phyloP scores from a whole-genome alignment of 2,113 vertebrate genomes.

The Bufo bufo region DNA sequence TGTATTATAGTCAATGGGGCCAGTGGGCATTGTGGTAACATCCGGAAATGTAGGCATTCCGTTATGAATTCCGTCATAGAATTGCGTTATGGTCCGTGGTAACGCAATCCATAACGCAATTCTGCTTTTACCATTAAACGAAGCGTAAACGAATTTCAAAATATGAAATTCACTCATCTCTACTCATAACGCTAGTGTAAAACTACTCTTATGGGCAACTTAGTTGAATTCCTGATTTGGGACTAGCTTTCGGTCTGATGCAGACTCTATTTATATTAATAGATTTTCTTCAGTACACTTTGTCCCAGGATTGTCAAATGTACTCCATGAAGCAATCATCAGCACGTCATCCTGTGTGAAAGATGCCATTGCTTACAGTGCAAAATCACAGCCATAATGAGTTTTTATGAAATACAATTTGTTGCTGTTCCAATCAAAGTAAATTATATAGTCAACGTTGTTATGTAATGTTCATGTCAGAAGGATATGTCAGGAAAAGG shows the following conservation, averaged over 20 bases:
- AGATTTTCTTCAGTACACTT: background rate
- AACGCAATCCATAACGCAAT: too few relatives aligned
- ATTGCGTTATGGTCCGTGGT: too few relatives aligned
- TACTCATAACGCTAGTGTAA: background rate
- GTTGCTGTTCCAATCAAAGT: background rate
- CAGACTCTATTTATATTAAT: background rate
- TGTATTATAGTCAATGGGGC: too few relatives aligned
- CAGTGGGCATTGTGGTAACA: too few relatives aligned
- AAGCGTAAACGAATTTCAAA: too few relatives aligned
- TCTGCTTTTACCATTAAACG: too few relatives aligned
- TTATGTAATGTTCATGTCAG: background rate
- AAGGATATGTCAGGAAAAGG: background rate
- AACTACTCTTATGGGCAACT: background rate
- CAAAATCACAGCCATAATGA: background rate
- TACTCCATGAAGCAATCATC: conserved; percentile 2
- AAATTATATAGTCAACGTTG: background rate
- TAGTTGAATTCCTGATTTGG: background rate
- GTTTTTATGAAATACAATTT: background rate
- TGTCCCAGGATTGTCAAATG: background rate
- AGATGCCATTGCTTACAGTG: background rate
- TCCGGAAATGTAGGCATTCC: too few relatives aligned
- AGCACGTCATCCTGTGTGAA: background rate
- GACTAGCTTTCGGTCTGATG: background rate
- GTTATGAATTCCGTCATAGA: too few relatives aligned
- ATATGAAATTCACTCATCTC: too few relatives aligned